Evolutionary conservation across 2,888 invertebrate genomes (phyloP), one percentile per base, ranked within the genome.

Genomic region (Merodon equestris): DNA sequence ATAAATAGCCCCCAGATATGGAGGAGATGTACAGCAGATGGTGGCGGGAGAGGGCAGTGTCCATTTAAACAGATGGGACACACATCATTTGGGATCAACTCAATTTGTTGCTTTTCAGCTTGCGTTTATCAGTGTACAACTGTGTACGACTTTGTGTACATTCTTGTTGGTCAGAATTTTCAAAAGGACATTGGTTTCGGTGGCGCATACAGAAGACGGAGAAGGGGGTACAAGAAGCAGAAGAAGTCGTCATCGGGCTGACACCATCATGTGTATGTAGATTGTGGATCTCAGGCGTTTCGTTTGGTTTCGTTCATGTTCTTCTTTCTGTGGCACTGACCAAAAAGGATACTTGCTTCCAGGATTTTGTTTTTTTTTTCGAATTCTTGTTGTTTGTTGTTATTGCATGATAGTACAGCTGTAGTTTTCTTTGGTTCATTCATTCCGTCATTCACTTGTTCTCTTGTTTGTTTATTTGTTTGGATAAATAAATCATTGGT

Each of bases 41-140:
- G 27, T 27, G 40, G 45, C 14, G 57, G 53, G 51, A 36, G 42
- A 44, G 40, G 42, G 48, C 60, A 51, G 51, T 81, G 66, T 74
- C 74, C 74, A 74, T 74, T 74, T 81, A 81, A 81, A 75, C 81
- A 74, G 74, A 81, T 74, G 81, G 74, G 74, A 81, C 70, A 75
- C 81, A 81, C 81, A 70, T 81, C 81, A 74, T 70, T 81, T 70
- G 74, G 81, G 81, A 81, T 81, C 74, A 81, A 81, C 81, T 81
- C 81, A 81, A 81, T 81, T 81, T 81, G 81, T 81, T 81, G 81
- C 70, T 81, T 74, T 74, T 61, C 70, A 74, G 48, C 68, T 74
- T 58, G 68, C 58, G 58, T 68, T 67, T 54, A 63, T 68, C 73
- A 54, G 57, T 76, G 58, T 66, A 50, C 45, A 19, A 48, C 17